phyloP scores from a whole-genome alignment of 2,113 vertebrate species.

The Bos indicus region DNA sequence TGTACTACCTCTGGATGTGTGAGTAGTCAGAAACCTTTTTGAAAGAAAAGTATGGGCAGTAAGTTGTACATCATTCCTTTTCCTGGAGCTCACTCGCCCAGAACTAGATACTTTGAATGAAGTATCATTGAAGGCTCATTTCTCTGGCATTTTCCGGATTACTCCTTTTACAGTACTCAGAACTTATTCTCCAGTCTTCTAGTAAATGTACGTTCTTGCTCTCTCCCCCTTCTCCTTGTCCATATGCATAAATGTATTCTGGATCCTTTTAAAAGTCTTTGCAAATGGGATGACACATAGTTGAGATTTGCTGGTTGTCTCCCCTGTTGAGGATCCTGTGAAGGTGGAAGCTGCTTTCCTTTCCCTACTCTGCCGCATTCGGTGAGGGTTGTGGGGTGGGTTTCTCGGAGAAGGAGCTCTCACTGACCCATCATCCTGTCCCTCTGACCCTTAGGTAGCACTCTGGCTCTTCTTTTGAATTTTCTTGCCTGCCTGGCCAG shows the following conservation, averaged over 20 bases:
- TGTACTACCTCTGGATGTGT: slow-evolving; percentile 99
- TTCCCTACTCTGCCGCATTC: background rate
- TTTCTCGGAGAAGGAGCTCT: rapidly evolving
- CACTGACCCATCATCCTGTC: background rate
- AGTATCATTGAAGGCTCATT: background rate
- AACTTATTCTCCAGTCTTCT: background rate
- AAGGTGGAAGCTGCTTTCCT: background rate
- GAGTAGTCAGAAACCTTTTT: slow-evolving; percentile 58
- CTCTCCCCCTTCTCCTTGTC: background rate
- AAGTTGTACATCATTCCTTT: background rate
- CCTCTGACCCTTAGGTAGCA: slow-evolving; percentile 79
- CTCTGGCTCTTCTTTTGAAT: slow-evolving; percentile 87
- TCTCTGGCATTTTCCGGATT: background rate
- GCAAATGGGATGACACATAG: background rate
- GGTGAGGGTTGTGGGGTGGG: background rate
- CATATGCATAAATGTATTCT: background rate
- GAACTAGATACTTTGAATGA: background rate
- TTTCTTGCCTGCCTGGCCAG: slow-evolving; percentile 89
- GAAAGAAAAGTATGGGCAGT: background rate
- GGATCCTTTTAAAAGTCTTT: background rate
- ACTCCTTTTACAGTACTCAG: background rate
- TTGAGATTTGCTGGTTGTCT: background rate
- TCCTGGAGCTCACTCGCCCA: background rate
- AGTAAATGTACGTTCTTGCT: background rate
- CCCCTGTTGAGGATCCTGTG: background rate